Evolutionary conservation across 2,113 vertebrate genomes (phyloP).

Genomic region (Dipodomys spectabilis): DNA sequence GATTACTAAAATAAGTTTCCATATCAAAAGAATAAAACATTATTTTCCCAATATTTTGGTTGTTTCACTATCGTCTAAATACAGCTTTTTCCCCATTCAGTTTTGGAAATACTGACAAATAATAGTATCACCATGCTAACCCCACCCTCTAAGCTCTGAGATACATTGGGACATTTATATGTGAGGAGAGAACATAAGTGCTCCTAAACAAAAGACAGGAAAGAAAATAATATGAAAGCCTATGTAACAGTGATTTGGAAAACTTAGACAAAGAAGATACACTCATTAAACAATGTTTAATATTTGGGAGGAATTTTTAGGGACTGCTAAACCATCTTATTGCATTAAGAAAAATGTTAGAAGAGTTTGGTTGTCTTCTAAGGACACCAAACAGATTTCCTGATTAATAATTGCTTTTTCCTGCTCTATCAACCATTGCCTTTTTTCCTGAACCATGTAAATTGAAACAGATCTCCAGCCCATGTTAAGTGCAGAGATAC

Average conservation of each 20-base stretch:
- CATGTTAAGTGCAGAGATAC: background rate
- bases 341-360: background rate
- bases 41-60: background rate
- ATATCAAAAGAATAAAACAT: conserved; percentile 2
- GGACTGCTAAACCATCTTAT: background rate
- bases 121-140: background rate
- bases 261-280: background rate
- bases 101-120: background rate
- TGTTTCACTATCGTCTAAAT: background rate
- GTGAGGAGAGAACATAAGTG: background rate
- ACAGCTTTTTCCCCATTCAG: background rate
- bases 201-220: background rate
- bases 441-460: background rate
- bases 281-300: background rate
- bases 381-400: background rate
- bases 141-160: background rate
- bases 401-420: background rate
- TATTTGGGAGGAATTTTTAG: background rate
- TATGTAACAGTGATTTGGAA: background rate
- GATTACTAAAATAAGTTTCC: conserved; percentile 19
- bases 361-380: background rate
- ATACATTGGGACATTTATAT: background rate
- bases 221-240: background rate
- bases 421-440: background rate
- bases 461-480: background rate